Conservation (phyloP, 1,140 invertebrate species). For the Chlorops oryzae region DNA sequence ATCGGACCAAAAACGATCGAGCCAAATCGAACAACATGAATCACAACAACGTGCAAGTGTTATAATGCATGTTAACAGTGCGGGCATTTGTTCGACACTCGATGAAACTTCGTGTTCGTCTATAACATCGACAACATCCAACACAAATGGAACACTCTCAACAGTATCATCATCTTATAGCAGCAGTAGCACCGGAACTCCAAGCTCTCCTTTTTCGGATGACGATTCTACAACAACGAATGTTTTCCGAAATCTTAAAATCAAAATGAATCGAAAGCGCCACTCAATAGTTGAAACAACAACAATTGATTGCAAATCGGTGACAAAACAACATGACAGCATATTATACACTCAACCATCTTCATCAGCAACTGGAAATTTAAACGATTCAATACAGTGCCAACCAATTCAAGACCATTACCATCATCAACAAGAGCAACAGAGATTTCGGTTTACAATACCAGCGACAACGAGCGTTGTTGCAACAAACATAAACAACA, state of each 20-base stretch:
- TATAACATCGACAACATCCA: slow-evolving; percentile 15
- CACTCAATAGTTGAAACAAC: slow-evolving; percentile 9
- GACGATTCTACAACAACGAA: slow-evolving; percentile 52
- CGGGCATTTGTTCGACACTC: slow-evolving; percentile 50
- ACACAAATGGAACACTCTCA: slow-evolving; percentile 15
- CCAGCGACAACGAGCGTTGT: slow-evolving; percentile 6
- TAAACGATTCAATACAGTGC: too few species aligned
- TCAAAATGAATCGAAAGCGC: slow-evolving; percentile 62
- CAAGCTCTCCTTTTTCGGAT: slow-evolving; percentile 7
- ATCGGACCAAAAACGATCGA: not conserved
- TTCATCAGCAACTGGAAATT: too few species aligned
- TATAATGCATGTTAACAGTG: slow-evolving; percentile 73
- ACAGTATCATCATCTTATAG: slow-evolving; percentile 14
- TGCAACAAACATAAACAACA: slow-evolving; percentile 3
- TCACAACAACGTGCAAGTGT: slow-evolving; percentile 55
- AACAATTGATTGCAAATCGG: too few species aligned
- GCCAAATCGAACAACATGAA: slow-evolving; percentile 13
- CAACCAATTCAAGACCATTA: too few species aligned
- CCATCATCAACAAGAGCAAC: too few species aligned
- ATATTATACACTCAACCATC: too few species aligned
- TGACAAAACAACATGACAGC: too few species aligned
- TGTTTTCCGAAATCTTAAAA: slow-evolving; percentile 67
- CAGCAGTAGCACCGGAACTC: slow-evolving; percentile 9
- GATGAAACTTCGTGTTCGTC: slow-evolving; percentile 28
- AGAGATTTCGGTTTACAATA: slow-evolving; percentile 11